These are phyloP conservation scores for Sepiola atlantica DNA, from an alignment of 2,888 invertebrate species.

Conservation along the genomic window DNA sequence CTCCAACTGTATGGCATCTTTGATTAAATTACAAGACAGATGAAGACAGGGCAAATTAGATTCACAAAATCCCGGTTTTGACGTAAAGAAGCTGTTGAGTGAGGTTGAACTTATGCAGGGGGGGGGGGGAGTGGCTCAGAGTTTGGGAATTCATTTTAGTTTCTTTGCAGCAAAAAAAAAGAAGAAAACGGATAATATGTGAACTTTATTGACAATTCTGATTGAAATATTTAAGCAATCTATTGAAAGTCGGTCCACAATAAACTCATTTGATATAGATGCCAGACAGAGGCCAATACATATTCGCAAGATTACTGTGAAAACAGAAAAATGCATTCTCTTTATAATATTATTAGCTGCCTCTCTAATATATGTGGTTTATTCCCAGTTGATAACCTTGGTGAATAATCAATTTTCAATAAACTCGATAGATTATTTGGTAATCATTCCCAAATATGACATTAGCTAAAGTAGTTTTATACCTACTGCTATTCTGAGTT, in stretches of 20 bases:
- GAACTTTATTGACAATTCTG: slow-evolving; percentile 22
- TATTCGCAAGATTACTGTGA: not conserved
- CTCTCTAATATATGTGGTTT: not conserved
- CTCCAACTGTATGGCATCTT: slow-evolving; percentile 20
- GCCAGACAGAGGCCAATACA: slow-evolving; percentile 11
- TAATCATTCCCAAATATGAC: too few species aligned
- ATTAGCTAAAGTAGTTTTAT: too few species aligned
- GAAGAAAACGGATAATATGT: not conserved
- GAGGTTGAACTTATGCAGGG: not conserved
- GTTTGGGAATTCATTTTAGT: not conserved
- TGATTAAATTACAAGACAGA: not conserved
- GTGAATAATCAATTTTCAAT: not conserved
- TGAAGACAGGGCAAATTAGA: slow-evolving; percentile 11
- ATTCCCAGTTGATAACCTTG: not conserved
- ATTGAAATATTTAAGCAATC: slow-evolving; percentile 22
- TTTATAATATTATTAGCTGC: not conserved
- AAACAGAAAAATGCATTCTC: not conserved
- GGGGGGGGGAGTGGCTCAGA: not conserved
- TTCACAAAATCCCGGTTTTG: not conserved
- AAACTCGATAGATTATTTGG: not conserved
- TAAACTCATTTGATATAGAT: slow-evolving; percentile 32
- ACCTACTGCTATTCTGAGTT: too few species aligned
- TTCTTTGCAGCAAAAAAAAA: not conserved
- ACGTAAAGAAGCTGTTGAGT: not conserved
- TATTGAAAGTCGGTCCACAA: not conserved